These are phyloP conservation scores for Eupithecia abbreviata DNA, from an alignment of 2,888 invertebrate genomes.

Conservation along the genomic window DNA sequence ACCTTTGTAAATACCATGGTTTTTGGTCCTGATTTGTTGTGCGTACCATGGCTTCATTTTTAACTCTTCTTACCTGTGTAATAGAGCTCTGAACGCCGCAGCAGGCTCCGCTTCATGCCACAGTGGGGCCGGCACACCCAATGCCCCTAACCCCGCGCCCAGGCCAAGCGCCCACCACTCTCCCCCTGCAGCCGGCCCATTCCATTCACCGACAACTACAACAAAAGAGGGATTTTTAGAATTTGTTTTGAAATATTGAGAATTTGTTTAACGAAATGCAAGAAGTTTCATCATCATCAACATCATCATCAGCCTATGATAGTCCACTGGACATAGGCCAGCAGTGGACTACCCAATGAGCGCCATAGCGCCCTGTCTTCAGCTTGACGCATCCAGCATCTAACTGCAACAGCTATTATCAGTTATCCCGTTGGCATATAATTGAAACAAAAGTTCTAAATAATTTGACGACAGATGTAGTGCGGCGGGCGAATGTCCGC, in stretches of 20 bases:
- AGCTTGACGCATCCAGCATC: too few species aligned
- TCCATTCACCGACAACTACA: conserved; percentile 71
- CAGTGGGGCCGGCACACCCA: conserved; percentile 64
- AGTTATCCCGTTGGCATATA: too few species aligned
- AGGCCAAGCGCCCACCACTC: conserved; percentile 75
- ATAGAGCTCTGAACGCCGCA: conserved; percentile 72
- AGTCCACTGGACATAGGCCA: too few species aligned
- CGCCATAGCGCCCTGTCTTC: too few species aligned
- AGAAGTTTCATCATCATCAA: too few species aligned
- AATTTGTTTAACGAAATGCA: neutral
- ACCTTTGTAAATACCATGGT: neutral
- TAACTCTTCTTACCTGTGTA: conserved; percentile 63
- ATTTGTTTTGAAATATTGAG: neutral
- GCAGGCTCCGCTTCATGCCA: conserved; percentile 76
- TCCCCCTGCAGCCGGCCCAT: conserved; percentile 59
- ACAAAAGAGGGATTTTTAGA: conserved; percentile 23
- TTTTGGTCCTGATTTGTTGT: neutral
- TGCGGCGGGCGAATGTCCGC: too few species aligned
- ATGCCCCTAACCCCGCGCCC: conserved; percentile 61
- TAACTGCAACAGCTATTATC: too few species aligned
- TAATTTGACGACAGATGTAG: too few species aligned
- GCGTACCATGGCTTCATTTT: neutral
- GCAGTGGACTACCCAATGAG: too few species aligned
- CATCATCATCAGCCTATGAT: too few species aligned
- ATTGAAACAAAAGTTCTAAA: too few species aligned